Base-by-base conservation (phyloP, 2,888 invertebrate species). In the Protonemura montana region DNA sequence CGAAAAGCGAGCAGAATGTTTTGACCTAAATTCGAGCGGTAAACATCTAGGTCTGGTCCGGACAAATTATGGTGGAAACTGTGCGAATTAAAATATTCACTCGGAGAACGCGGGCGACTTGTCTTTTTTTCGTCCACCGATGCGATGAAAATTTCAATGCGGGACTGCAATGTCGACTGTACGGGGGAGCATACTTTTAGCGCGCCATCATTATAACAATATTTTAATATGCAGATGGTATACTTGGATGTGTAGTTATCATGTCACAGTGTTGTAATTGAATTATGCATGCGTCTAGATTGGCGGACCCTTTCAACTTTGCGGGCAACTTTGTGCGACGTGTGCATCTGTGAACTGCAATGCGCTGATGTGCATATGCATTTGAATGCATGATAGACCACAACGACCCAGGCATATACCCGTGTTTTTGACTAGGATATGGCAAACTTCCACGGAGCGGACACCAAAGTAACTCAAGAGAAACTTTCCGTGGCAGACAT, bases 41-140 rank as follows among this genome's bases (percentile, higher is more conserved):
- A 59, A 59, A 59, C 59, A 59, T 59, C 59, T 59, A 59, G 59
- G 16, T 59, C 59, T 59, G 59, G 59, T 59, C 59, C 59, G 59
- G 59, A 59, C 59, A 59, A 59, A 59, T 59, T 59, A 59, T 59
- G 59, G 59, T 59, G 59, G 59, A 59, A 59, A 59, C 59, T 59
- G 59, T 2, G 16, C 6, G 59, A 59, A 59, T 59, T 59, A 59
- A 59, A 59, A 59, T 59, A 59, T 59, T 59, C 59, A 21, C 59
- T 59, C 59, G 59, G 16, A 59, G 59, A 13, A 59, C 35, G 35
- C 3, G 35, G 35, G 21, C 59, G 59, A 59, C 21, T 59, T 59
- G 7, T 3, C 35, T 59, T 59, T 59, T 59, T 59, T 59, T 2
- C 6, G 3, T 21, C 59, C 59, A 59, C 59, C 59, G 21, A 59